Base-by-base conservation (phyloP, 2,888 invertebrate species). In the Erebia ligea region DNA sequence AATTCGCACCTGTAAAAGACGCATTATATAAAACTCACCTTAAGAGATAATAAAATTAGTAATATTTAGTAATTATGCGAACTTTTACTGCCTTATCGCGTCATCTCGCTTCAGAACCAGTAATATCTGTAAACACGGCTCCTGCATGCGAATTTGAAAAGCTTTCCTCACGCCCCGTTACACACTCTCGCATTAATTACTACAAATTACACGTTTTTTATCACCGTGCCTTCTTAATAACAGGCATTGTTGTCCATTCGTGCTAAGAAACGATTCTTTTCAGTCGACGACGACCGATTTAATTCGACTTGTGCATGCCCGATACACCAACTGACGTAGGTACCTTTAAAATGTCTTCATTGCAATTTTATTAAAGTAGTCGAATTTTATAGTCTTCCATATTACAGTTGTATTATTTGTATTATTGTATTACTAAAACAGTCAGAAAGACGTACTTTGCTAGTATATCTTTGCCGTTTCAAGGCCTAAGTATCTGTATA, bases 171-270 rank as follows among this genome's bases (percentile, higher is more conserved):
- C 89, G 90, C 85, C 87, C 84, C 90, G 88, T 89, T 91, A 89
- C 90, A 89, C 86, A 83, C 85, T 82, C 81, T 81, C 85, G 86
- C 86, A 86, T 85, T 90, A 86, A 91, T 91, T 91, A 90, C 81
- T 76, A 86, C 86, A 91, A 92, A 92, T 92, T 92, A 88, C 84
- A 91, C 81, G 86, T 91, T 91, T 84, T 88, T 90, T 90, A 92
- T 91, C 89, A 87, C 87, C 86, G 82, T 84, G 84, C 86, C 85
- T 87, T 88, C 87, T 87, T 91, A 91, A 92, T 92, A 91, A 91
- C 90, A 91, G 87, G 85, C 89, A 89, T 88, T 90, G 91, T 90
- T 90, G 85, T 87, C 81, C 88, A 86, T 92, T 91, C 92, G 91
- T 92, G 92, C 84, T 80, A 90, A 90, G 90, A 78, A 88, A 83